Percentiles rank a stretch among this genome's conserved stretches.
phyloP scores from a whole-genome alignment of 2,113 vertebrate genomes.

The Cryptotis parvus region DNA sequence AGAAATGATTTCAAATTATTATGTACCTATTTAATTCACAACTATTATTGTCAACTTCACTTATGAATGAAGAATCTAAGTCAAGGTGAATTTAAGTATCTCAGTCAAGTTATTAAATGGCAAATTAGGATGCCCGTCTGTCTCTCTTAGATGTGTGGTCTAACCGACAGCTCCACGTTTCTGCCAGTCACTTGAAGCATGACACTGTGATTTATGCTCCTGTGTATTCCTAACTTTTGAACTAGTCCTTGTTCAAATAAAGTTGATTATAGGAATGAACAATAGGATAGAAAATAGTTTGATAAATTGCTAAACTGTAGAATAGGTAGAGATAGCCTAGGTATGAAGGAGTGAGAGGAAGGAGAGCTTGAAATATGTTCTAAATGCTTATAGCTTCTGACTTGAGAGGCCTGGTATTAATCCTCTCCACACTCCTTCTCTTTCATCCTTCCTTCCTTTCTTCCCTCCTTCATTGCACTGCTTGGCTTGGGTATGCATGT shows the following conservation, averaged over 20 bases:
- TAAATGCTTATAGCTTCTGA: not conserved
- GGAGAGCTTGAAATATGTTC: not conserved
- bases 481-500: no score
- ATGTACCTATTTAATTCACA: not conserved
- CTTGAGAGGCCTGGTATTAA: not conserved
- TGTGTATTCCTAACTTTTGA: not conserved
- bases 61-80: no score
- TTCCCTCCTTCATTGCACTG: no score
- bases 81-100: no score
- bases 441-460: no score
- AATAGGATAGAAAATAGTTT: not conserved
- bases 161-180: not conserved
- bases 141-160: not conserved
- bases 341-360: not conserved
- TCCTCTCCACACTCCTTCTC: no score
- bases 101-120: not conserved
- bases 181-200: not conserved
- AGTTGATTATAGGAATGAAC: not conserved
- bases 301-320: not conserved
- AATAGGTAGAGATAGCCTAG: not conserved
- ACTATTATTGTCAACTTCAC: not conserved
- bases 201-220: not conserved
- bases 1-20: not conserved
- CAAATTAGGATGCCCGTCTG: not conserved
- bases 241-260: not conserved